These are phyloP conservation scores for Apotomis turbidana DNA, from an alignment of 2,888 invertebrate species.

Conservation along the genomic window DNA sequence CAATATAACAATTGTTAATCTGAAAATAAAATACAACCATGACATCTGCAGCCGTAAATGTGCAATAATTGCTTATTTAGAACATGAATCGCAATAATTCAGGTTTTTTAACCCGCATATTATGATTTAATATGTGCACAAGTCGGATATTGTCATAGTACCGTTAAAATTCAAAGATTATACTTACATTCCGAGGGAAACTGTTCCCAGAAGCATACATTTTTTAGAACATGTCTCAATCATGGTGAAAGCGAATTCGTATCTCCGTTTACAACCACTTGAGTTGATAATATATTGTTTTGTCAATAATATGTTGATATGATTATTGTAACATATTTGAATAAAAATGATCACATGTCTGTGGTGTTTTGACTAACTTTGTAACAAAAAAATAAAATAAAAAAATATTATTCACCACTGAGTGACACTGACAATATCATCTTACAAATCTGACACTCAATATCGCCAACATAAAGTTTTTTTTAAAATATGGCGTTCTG, in stretches of 20 bases:
- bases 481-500: too few species aligned
- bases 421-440: background rate
- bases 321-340: constrained; percentile 1
- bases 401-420: background rate
- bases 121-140: too few species aligned
- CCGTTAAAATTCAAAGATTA: constrained; percentile 8
- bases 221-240: constrained; percentile 93
- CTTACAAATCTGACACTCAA: background rate
- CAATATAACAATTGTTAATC: constrained; percentile 91
- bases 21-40: constrained; percentile 67
- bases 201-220: constrained; percentile 91
- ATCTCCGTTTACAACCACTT: background rate
- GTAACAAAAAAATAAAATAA: constrained; percentile 15
- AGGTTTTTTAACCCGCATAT: too few species aligned
- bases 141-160: background rate
- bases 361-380: background rate
- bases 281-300: background rate
- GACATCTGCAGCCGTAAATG: too few species aligned
- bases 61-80: background rate
- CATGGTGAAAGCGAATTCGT: constrained; percentile 76
- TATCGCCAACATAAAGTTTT: too few species aligned
- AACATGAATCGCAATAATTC: background rate
- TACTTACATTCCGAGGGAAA: constrained; percentile 89
- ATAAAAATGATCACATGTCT: background rate
- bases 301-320: too few species aligned